phyloP scores from a whole-genome alignment of 2,797 vertebrate species.

The Lacerta bilineata region DNA sequence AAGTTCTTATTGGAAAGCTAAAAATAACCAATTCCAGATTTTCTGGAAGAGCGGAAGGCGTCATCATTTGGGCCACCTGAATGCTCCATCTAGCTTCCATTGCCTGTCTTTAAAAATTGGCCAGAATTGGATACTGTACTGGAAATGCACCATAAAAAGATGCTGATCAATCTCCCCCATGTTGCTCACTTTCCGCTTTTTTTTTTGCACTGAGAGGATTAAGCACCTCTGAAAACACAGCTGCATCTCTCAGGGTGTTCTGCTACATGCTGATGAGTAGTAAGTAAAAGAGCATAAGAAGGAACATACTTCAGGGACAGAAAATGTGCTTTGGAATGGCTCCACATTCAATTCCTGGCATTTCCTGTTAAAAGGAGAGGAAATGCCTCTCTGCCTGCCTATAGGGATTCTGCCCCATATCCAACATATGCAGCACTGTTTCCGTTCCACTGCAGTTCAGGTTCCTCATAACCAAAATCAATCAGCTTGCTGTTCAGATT shows the following conservation, averaged over 20 bases:
- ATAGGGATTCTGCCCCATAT: too few relatives aligned
- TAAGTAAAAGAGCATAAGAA: neutral
- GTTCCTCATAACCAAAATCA: too few relatives aligned
- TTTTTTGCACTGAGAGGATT: neutral
- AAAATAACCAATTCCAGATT: neutral
- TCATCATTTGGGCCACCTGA: neutral
- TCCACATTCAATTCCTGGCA: neutral
- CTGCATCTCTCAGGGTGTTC: neutral
- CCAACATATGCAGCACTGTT: too few relatives aligned
- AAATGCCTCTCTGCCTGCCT: too few relatives aligned
- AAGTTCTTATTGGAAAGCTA: conserved; percentile 10
- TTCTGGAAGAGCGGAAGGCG: neutral
- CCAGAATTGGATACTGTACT: neutral
- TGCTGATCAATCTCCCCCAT: neutral
- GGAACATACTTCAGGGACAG: neutral
- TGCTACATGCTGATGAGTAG: neutral
- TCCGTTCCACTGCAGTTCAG: too few relatives aligned
- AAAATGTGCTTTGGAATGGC: neutral
- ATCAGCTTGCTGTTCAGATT: too few relatives aligned
- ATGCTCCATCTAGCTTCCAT: neutral
- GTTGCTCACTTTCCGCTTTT: neutral
- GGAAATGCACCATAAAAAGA: neutral
- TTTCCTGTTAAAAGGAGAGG: neutral
- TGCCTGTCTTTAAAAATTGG: neutral
- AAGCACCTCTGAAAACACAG: neutral